Conservation (phyloP, 1,140 invertebrate species). For the Steinernema feltiae region DNA sequence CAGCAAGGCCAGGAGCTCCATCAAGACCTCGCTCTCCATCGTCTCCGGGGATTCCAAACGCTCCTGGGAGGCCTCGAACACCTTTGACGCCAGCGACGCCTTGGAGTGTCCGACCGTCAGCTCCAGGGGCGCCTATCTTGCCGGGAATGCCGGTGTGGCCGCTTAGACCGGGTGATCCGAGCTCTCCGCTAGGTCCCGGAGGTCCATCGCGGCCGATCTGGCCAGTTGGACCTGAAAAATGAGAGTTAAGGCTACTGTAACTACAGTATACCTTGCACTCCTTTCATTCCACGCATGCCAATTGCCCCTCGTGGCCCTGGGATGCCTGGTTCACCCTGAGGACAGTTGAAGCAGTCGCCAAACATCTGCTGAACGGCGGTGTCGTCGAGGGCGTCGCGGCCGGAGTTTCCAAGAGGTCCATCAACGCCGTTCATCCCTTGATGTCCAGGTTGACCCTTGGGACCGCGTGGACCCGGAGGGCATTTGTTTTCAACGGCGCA, state of each 20-base stretch:
- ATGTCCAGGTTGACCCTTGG: not conserved
- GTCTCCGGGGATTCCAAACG: not conserved
- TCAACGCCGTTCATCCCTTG: constrained; percentile 9
- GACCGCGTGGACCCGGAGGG: constrained; percentile 23
- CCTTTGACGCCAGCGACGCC: not conserved
- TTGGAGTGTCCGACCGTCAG: not conserved
- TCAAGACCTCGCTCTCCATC: not conserved
- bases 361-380: constrained; percentile 14
- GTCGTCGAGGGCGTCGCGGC: not conserved
- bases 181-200: constrained; percentile 16
- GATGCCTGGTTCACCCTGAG: constrained; percentile 22
- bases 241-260: not conserved
- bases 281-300: constrained; percentile 21
- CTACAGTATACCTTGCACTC: constrained; percentile 15
- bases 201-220: constrained; percentile 13
- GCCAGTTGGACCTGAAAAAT: constrained; percentile 12
- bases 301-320: constrained; percentile 15
- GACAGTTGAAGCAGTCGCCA: constrained; percentile 22
- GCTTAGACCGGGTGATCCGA: constrained; percentile 14
- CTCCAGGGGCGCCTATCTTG: not conserved
- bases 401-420: constrained; percentile 24
- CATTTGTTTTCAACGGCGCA: constrained; percentile 27
- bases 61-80: constrained; percentile 10
- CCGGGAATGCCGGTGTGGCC: not conserved
- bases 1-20: not conserved